These are phyloP conservation scores for Amblyopsis hoosieri DNA, from an alignment of 2,797 vertebrate species.

Conservation along the genomic window DNA sequence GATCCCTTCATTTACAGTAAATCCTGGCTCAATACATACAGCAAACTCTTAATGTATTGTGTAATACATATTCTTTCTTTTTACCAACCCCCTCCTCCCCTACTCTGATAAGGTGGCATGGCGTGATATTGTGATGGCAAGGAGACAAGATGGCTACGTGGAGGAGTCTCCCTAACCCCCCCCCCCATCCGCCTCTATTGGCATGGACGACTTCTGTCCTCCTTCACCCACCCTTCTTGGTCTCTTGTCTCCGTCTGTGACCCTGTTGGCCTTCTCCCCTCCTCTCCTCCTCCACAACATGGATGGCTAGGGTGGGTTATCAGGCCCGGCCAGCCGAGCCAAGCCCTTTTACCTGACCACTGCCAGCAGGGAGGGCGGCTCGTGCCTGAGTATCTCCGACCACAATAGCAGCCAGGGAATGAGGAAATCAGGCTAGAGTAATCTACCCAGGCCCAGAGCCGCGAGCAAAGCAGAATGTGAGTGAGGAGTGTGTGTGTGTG, in stretches of 20 bases:
- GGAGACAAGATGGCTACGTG: too few relatives aligned
- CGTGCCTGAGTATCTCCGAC: slow-evolving; percentile 92
- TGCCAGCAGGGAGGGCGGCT: slow-evolving; percentile 88
- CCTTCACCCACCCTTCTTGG: too few relatives aligned
- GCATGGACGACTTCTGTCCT: too few relatives aligned
- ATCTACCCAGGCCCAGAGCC: slow-evolving; percentile 87
- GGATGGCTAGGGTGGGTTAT: slow-evolving; percentile 65
- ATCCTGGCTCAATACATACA: too few relatives aligned
- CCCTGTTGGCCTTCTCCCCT: background rate
- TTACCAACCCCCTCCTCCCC: too few relatives aligned
- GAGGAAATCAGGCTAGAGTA: slow-evolving; percentile 96
- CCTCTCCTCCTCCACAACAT: slow-evolving; percentile 37
- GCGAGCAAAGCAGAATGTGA: slow-evolving; percentile 42
- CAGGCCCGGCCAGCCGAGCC: slow-evolving; percentile 79
- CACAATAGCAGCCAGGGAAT: slow-evolving; percentile 91
- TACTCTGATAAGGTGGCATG: too few relatives aligned
- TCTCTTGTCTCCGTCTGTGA: slow-evolving; percentile 10
- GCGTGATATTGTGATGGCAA: too few relatives aligned
- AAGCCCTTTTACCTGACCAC: slow-evolving; percentile 84
- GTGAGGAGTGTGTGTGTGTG: slow-evolving; percentile 9
- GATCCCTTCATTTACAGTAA: too few relatives aligned
- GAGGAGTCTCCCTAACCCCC: too few relatives aligned
- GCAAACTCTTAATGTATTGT: too few relatives aligned
- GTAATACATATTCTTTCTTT: too few relatives aligned
- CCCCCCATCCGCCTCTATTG: too few relatives aligned